Conservation (phyloP, 2,113 vertebrate genomes). For the Barbus barbus region DNA sequence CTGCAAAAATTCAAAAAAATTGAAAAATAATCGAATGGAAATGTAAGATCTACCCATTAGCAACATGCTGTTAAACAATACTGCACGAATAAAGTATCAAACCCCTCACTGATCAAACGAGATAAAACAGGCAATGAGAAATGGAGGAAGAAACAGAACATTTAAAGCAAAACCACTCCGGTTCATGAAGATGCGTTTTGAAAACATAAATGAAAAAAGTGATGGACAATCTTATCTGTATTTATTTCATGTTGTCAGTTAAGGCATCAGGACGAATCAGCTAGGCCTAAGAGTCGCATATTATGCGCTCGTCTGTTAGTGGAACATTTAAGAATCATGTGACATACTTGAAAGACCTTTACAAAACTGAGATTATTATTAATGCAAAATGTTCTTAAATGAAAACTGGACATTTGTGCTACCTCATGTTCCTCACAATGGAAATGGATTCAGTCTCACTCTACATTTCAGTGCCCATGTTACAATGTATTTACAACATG, state of each 20-base stretch:
- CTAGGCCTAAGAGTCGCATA: constrained; percentile 8
- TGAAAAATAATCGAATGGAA: constrained; percentile 34
- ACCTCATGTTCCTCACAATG: neutral
- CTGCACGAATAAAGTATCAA: constrained; percentile 19
- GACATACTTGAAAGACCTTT: neutral
- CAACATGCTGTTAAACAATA: constrained; percentile 47
- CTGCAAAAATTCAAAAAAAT: too few species aligned
- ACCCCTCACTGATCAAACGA: constrained; percentile 23
- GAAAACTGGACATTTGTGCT: constrained; percentile 19
- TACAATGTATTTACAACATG: neutral
- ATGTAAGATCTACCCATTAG: constrained; percentile 18
- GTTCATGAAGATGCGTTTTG: neutral
- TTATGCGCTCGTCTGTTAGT: constrained; percentile 6
- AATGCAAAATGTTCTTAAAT: neutral
- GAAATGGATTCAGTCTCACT: neutral
- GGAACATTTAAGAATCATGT: neutral
- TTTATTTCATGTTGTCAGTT: constrained; percentile 14
- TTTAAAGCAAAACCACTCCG: constrained; percentile 37
- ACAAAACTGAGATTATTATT: neutral
- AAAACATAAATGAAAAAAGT: constrained; percentile 27
- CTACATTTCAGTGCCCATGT: constrained; percentile 7
- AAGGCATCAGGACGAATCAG: constrained; percentile 26
- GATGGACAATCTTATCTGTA: neutral
- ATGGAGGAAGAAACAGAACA: constrained; percentile 20
- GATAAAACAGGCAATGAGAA: constrained; percentile 32